A percentile compares a stretch with the other conserved stretches of the same genome.
Evolutionary conservation across 2,888 invertebrate genomes (phyloP).

Genomic region (Bimastos eiseni): DNA sequence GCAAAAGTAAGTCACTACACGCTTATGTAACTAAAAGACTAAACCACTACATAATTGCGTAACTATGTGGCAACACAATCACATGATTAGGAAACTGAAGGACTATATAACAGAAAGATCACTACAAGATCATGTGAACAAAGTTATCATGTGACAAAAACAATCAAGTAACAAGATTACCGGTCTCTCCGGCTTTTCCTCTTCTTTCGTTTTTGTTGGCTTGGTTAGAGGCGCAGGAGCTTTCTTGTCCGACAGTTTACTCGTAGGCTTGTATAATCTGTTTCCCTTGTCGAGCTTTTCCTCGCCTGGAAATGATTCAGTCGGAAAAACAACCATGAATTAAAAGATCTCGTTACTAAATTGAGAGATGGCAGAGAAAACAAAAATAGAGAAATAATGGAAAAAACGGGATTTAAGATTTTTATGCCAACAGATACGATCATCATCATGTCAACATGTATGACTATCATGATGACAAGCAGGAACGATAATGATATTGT

Average conservation of each 20-base stretch:
- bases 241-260: conserved; percentile 66
- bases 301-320: conserved; percentile 30
- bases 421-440: too few species aligned
- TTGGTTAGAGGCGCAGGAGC: neutral
- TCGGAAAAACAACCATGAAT: neutral
- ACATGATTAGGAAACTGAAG: too few species aligned
- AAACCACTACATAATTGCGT: too few species aligned
- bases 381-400: too few species aligned
- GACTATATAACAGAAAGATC: too few species aligned
- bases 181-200: conserved; percentile 32
- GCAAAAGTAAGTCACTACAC: too few species aligned
- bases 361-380: neutral
- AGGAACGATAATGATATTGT: too few species aligned
- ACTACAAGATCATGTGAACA: too few species aligned
- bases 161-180: neutral
- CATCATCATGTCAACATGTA: neutral
- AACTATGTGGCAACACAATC: too few species aligned
- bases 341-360: neutral
- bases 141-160: too few species aligned
- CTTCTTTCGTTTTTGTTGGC: conserved; percentile 31
- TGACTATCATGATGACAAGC: neutral
- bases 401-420: too few species aligned
- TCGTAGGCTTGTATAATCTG: conserved; percentile 82
- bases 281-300: conserved; percentile 40
- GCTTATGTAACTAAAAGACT: too few species aligned